Evolutionary conservation across 2,888 invertebrate species (phyloP).

Genomic region (Dysmachus trigonus): DNA sequence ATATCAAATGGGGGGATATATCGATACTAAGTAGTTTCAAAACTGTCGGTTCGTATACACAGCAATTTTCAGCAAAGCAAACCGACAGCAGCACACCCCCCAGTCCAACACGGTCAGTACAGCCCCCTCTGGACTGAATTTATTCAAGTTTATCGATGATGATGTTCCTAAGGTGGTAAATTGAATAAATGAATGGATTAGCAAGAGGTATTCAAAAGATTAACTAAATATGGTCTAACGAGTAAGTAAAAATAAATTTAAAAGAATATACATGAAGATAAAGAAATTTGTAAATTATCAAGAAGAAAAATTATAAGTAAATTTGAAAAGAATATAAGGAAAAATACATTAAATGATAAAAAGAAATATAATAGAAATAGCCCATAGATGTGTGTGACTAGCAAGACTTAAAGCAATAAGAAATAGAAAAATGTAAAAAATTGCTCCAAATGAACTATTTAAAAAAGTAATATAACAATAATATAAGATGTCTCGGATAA

Average conservation of each 20-base stretch:
- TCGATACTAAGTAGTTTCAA: neutral
- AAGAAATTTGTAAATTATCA: neutral
- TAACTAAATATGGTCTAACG: neutral
- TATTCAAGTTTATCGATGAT: neutral
- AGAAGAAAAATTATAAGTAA: no score
- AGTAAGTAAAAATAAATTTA: neutral
- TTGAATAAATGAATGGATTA: no score
- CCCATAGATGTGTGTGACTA: no score
- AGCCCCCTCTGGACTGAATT: neutral
- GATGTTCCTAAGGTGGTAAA: no score
- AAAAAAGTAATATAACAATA: no score
- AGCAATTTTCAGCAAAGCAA: neutral
- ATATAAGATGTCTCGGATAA: neutral
- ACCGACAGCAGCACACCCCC: neutral
- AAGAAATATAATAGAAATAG: no score
- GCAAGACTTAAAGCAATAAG: no score
- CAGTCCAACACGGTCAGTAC: neutral
- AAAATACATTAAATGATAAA: no score
- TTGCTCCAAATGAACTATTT: no score
- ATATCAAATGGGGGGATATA: neutral
- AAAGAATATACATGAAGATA: neutral
- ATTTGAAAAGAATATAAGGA: neutral
- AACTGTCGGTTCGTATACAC: neutral
- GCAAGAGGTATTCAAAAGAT: no score
- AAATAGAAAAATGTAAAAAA: no score